Conservation (phyloP, 2,888 invertebrate genomes). For the Sminthurinus aureus region DNA sequence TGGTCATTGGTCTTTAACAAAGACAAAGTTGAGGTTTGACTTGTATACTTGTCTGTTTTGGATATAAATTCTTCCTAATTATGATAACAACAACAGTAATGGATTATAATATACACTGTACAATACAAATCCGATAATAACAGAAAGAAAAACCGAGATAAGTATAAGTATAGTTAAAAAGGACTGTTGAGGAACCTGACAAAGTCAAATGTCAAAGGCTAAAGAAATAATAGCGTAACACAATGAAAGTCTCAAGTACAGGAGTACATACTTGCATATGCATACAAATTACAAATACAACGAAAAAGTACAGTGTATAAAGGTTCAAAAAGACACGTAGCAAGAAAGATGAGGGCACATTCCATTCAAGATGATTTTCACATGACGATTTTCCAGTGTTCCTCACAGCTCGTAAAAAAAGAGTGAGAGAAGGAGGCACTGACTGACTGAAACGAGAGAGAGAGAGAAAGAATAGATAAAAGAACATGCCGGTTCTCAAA, state of each 20-base stretch:
- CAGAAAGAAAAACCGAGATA: background rate
- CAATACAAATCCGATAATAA: too few species aligned
- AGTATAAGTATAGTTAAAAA: background rate
- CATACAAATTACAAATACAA: too few species aligned
- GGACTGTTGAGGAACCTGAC: constrained; percentile 16
- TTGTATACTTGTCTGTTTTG: too few species aligned
- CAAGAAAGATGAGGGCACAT: constrained; percentile 13
- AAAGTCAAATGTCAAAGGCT: constrained; percentile 32
- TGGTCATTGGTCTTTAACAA: too few species aligned
- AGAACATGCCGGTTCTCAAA: constrained; percentile 19
- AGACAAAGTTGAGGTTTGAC: too few species aligned
- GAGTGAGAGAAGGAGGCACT: background rate
- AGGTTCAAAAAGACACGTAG: background rate
- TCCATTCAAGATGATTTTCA: constrained; percentile 26
- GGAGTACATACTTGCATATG: background rate
- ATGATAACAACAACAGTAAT: too few species aligned
- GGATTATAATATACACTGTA: too few species aligned
- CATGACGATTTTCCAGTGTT: constrained; percentile 30
- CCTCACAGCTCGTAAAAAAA: constrained; percentile 31
- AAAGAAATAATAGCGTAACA: background rate
- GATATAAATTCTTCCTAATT: too few species aligned
- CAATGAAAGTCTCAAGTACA: background rate
- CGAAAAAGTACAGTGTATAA: too few species aligned
- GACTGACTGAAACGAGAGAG: too few species aligned
- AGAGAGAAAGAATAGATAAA: constrained; percentile 14